Base-by-base conservation (phyloP, 2,113 vertebrate genomes). In the Ceratotherium simum region DNA sequence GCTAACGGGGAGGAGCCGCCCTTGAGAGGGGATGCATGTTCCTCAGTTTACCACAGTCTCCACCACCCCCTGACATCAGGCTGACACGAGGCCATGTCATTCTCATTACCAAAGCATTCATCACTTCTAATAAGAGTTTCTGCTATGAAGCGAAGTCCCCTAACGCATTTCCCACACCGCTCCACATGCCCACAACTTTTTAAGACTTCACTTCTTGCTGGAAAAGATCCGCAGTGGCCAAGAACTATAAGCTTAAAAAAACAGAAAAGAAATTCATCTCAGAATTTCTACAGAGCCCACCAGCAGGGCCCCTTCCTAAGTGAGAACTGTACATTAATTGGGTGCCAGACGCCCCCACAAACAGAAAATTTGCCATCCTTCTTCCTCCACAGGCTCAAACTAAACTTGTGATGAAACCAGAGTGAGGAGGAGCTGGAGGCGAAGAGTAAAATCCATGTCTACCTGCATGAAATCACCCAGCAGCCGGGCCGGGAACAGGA, bases 361-460 rank as follows among this genome's bases (percentile, higher is more conserved):
- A 48, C 0, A 31, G 62, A 80, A 87, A 84, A 62, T 6, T 6
- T 0, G 0, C 54, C 33, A 3, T 9, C 9, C 0, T 3, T 89
- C 39, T 54, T 48, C 78, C 82, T 78, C 60, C 0, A 2, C 48
- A 2, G 1, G 72, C 60, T 81, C 62, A 6, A 10, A 54, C 72
- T 8, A 8, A 42, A 48, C 36, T 3, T 11, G 54, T 92, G 70
- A 73, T 21, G 42, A n/a, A 95, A 23, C 31, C 4, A 11, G 33
- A 48, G 21, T 3, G 0, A 80, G 79, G 46, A 54, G 67, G 36
- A 79, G 56, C 86, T 21, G 2, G 54, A 10, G 17, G 89, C 90
- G 5, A 8, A 64, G 29, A 33, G 51, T 9, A 62, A 48, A 80
- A 42, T 5, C 70, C 73, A 29, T 2, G 56, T 70, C 69, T 23